Conservation (phyloP, 2,797 vertebrate species). For the Synanceia verrucosa region DNA sequence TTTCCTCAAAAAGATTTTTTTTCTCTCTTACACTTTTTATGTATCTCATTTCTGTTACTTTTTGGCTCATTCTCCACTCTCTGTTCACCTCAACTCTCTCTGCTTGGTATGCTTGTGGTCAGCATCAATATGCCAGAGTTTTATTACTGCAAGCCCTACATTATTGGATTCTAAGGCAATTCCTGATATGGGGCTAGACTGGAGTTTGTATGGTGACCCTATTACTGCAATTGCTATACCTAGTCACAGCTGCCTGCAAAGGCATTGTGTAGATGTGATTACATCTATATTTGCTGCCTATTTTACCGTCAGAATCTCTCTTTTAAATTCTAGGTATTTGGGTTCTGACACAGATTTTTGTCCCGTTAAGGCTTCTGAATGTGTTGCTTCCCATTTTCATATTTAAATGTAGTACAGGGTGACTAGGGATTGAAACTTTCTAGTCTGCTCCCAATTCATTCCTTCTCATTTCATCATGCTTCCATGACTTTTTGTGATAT, state of each 20-base stretch:
- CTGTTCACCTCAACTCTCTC: slow-evolving; percentile 39
- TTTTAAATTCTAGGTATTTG: too few relatives aligned
- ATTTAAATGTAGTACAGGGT: neutral
- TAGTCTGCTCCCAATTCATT: neutral
- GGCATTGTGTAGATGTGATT: slow-evolving; percentile 11
- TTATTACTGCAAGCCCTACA: slow-evolving; percentile 40
- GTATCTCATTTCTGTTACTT: slow-evolving; percentile 17
- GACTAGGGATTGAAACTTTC: neutral
- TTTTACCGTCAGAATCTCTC: neutral
- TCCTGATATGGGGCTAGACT: slow-evolving; percentile 12
- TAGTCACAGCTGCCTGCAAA: slow-evolving; percentile 23
- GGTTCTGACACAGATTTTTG: neutral
- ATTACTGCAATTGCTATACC: slow-evolving; percentile 51
- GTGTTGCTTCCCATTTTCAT: neutral
- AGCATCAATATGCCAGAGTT: slow-evolving; percentile 41
- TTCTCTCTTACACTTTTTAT: neutral
- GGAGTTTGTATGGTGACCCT: slow-evolving; percentile 36
- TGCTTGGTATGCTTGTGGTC: slow-evolving; percentile 54
- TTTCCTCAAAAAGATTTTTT: neutral
- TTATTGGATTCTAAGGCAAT: slow-evolving; percentile 60
- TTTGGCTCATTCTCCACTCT: slow-evolving; percentile 10
- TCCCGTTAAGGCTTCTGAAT: slow-evolving; percentile 3
- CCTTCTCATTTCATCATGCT: neutral
- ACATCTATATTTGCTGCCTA: neutral
- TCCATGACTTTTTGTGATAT: neutral